phyloP scores from a whole-genome alignment of 2,888 invertebrate genomes.

The Dicyrtomina minuta region DNA sequence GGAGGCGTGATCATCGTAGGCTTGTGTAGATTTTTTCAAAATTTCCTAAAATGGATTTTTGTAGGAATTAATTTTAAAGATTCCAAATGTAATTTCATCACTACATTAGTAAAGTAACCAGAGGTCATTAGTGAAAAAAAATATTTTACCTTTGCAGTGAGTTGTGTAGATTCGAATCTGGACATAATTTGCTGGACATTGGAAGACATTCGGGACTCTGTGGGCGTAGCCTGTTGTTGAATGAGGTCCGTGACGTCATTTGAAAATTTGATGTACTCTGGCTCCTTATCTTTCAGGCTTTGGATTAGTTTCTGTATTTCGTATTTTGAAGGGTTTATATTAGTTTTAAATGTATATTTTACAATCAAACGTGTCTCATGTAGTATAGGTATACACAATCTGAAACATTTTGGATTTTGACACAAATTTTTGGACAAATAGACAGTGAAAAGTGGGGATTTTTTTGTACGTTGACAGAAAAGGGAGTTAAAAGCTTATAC shows the following conservation, averaged over 20 bases:
- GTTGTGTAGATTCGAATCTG: conserved; percentile 83
- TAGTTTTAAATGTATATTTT: too few relatives aligned
- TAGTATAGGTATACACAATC: too few relatives aligned
- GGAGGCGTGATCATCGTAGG: conserved; percentile 74
- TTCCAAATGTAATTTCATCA: too few relatives aligned
- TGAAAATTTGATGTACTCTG: conserved; percentile 80
- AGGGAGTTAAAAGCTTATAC: not conserved
- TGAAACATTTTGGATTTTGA: too few relatives aligned
- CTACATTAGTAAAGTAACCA: too few relatives aligned
- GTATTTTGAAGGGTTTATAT: conserved; percentile 37
- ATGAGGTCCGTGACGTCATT: conserved; percentile 82
- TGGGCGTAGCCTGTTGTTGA: conserved; percentile 64
- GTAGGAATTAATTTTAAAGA: too few relatives aligned
- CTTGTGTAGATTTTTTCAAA: conserved; percentile 87
- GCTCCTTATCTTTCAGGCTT: conserved; percentile 78
- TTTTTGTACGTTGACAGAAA: not conserved
- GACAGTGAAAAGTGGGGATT: not conserved
- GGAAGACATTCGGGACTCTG: conserved; percentile 81
- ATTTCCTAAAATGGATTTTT: conserved; percentile 64
- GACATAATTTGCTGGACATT: conserved; percentile 87
- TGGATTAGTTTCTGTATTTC: conserved; percentile 71
- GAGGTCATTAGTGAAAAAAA: too few relatives aligned
- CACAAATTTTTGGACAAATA: too few relatives aligned
- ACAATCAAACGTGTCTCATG: too few relatives aligned
- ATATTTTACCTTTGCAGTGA: conserved; percentile 73